These are phyloP conservation scores for Pelmatolapia mariae DNA, from an alignment of 2,113 vertebrate genomes.

Conservation along the genomic window DNA sequence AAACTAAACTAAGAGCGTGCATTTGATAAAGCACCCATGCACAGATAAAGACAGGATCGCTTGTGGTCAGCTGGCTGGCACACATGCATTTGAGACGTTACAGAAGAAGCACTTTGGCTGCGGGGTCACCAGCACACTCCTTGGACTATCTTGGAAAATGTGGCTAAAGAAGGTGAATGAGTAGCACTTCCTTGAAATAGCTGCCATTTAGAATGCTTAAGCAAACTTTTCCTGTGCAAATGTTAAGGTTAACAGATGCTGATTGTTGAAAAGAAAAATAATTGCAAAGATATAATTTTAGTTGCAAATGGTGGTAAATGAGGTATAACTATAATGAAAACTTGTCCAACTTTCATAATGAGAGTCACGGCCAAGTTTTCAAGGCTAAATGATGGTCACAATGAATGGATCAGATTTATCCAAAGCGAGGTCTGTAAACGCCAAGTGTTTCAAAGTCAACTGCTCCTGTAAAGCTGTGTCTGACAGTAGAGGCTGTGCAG, in stretches of 20 bases:
- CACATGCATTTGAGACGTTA: neutral
- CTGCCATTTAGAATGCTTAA: neutral
- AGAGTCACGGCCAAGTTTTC: neutral
- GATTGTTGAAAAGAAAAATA: neutral
- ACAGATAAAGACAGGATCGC: neutral
- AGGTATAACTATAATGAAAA: neutral
- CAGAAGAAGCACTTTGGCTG: neutral
- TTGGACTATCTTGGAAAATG: neutral
- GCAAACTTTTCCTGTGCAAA: neutral
- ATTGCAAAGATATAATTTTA: neutral
- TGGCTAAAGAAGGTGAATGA: neutral
- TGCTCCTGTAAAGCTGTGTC: neutral
- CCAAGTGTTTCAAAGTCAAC: neutral
- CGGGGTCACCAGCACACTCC: neutral
- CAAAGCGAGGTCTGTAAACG: neutral
- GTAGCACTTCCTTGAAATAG: neutral
- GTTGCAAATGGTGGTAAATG: neutral
- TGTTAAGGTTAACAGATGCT: neutral
- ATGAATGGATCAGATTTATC: neutral
- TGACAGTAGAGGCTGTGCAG: neutral
- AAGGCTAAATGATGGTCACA: neutral
- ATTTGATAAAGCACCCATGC: constrained; percentile 9
- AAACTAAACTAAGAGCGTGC: constrained; percentile 11
- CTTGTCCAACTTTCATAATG: neutral
- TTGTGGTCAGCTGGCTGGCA: neutral